These are phyloP conservation scores for Metallyticus violacea DNA, from an alignment of 2,888 invertebrate genomes.

Conservation along the genomic window DNA sequence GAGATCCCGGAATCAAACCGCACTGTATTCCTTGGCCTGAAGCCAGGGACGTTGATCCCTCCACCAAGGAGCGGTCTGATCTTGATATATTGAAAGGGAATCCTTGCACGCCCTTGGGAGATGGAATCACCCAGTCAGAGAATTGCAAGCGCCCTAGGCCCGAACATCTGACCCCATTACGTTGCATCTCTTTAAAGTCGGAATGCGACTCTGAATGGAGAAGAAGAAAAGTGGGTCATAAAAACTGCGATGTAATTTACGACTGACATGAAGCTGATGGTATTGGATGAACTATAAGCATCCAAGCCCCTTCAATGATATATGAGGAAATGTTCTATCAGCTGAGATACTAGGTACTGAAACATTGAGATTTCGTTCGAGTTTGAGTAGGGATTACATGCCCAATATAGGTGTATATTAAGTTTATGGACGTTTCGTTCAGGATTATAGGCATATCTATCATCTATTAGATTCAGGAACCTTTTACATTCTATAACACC, in stretches of 20 bases:
- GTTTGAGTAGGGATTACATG: too few species aligned
- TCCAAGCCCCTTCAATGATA: too few species aligned
- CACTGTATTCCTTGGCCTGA: background rate
- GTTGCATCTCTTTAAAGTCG: background rate
- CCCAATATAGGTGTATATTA: too few species aligned
- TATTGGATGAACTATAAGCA: background rate
- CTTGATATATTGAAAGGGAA: background rate
- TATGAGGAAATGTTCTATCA: too few species aligned
- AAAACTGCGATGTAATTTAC: background rate
- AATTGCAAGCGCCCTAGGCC: background rate
- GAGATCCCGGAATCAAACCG: background rate
- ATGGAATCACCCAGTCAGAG: background rate
- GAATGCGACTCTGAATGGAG: too few species aligned
- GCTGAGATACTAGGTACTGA: too few species aligned
- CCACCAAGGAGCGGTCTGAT: background rate
- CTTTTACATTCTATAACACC: too few species aligned
- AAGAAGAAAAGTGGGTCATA: background rate
- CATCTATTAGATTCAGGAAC: too few species aligned
- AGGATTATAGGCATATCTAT: too few species aligned
- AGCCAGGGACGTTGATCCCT: background rate
- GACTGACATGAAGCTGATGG: background rate
- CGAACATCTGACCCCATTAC: background rate
- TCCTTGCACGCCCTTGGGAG: background rate
- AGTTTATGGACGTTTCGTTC: too few species aligned
- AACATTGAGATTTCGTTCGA: too few species aligned